phyloP scores from a whole-genome alignment of 2,888 invertebrate species.

The Microctonus aethiopoides region DNA sequence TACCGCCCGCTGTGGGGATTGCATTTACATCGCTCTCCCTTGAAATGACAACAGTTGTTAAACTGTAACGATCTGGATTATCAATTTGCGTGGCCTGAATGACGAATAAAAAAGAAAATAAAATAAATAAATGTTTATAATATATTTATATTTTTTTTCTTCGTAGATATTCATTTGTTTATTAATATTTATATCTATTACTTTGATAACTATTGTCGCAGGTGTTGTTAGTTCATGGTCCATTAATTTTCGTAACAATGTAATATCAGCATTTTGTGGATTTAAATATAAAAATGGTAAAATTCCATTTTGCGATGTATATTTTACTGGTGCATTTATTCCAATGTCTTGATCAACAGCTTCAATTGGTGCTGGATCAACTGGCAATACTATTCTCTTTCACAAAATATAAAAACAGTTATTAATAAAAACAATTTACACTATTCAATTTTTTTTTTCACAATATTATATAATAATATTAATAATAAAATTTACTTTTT shows the following conservation, averaged over 20 bases:
- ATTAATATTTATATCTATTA: conserved; percentile 51
- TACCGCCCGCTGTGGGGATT: conserved; percentile 61
- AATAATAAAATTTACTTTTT: conserved; percentile 63
- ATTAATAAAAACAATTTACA: background rate
- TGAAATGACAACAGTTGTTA: conserved; percentile 82
- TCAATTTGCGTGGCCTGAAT: conserved; percentile 81
- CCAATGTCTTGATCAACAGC: conserved; percentile 86
- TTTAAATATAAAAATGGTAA: conserved; percentile 76
- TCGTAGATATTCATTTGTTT: background rate
- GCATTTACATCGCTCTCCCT: conserved; percentile 70
- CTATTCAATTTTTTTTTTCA: background rate
- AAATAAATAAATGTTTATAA: no score
- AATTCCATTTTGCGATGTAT: conserved; percentile 74
- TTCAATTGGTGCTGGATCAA: conserved; percentile 78
- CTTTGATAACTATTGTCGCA: conserved; percentile 84
- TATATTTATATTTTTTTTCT: background rate
- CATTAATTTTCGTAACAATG: conserved; percentile 71
- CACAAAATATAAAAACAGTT: background rate
- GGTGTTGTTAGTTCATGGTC: conserved; percentile 76
- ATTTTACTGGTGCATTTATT: conserved; percentile 80
- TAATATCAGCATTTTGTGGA: conserved; percentile 74
- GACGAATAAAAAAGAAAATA: no score
- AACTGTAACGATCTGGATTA: conserved; percentile 88
- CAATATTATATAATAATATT: background rate
- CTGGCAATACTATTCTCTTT: conserved; percentile 74